Conservation (phyloP, 2,797 vertebrate genomes). For the Lemur catta region DNA sequence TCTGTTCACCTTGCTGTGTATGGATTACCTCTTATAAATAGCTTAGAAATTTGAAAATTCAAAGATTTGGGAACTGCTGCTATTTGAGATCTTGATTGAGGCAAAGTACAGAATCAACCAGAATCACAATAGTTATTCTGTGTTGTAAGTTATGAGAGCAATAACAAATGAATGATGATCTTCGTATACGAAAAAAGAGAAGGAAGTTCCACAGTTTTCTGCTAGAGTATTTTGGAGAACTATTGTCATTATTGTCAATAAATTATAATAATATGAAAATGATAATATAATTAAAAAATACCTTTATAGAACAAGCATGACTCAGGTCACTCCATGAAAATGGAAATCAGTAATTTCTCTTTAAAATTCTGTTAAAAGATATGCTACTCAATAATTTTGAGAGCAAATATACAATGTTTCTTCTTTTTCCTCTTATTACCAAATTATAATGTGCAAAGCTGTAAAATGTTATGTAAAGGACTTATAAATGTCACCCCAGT, state of each 20-base stretch:
- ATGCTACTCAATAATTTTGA: background rate
- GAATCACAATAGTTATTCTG: background rate
- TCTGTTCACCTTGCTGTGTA: background rate
- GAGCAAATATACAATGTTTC: background rate
- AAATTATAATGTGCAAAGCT: conserved; percentile 49
- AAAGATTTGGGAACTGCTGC: background rate
- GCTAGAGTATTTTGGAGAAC: background rate
- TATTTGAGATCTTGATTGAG: background rate
- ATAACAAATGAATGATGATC: background rate
- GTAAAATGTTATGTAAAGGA: background rate
- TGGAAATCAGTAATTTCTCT: background rate
- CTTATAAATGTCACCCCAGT: conserved; percentile 13
- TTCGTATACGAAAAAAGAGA: background rate
- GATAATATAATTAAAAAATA: background rate
- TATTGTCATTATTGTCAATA: conserved; percentile 16
- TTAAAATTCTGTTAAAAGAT: conserved; percentile 41
- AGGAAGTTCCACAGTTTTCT: background rate
- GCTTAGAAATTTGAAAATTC: background rate
- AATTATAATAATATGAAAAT: background rate
- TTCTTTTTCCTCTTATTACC: conserved; percentile 40
- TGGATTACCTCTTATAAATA: background rate
- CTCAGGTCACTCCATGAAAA: conserved; percentile 25
- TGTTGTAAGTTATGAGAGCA: background rate
- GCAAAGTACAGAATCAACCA: background rate
- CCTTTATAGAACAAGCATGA: background rate